Base-by-base conservation (phyloP, 1,140 invertebrate species). In the Heliconius melpomene region DNA sequence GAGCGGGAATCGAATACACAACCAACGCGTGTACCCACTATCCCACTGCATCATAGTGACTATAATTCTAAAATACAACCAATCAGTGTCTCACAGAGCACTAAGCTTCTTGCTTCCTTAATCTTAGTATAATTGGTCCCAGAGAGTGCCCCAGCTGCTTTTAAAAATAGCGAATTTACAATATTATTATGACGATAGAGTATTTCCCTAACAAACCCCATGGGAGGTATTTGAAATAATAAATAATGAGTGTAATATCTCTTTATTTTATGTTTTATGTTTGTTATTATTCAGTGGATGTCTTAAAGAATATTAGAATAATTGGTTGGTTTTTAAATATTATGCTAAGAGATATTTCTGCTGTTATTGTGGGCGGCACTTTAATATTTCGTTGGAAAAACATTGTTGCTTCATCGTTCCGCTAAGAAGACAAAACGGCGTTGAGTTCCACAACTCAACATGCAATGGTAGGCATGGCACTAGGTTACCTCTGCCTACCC, bases 71-170 rank as follows among this genome's bases (percentile, higher is more conserved):
- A 66, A 66, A 26, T 16, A 66, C 60, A 16, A 26, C 23, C 60
- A 66, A 66, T 66, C 60, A 66, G 60, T 66, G 23, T 66, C 23
- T 13, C 13, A 23, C 23, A 29, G 16, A 66, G 60, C 16, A 66
- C 60, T 66, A 66, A 66, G 60, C 60, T 29, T 29, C 60, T 66
- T 66, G 60, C 23, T 23, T 23, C 13, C 26, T 16, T 72, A 72
- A 72, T 72, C 71, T 72, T 72, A 38, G 18, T 38, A 36, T 72
- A 72, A 72, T 72, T 72, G 71, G 71, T 72, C 71, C 71, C 71
- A 72, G 36, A 72, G 71, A 38, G 71, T 32, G 71, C 20, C 71
- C 8, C 71, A 72, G 71, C 71, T 72, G 71, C 71, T 66, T 66
- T 66, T 66, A 72, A 72, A 72, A 72, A 72, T 72, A 72, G 60